A percentile compares a stretch with the other conserved stretches of the same genome.
phyloP scores from a whole-genome alignment of 1,140 invertebrate genomes.

The Leguminivora glycinivorella region DNA sequence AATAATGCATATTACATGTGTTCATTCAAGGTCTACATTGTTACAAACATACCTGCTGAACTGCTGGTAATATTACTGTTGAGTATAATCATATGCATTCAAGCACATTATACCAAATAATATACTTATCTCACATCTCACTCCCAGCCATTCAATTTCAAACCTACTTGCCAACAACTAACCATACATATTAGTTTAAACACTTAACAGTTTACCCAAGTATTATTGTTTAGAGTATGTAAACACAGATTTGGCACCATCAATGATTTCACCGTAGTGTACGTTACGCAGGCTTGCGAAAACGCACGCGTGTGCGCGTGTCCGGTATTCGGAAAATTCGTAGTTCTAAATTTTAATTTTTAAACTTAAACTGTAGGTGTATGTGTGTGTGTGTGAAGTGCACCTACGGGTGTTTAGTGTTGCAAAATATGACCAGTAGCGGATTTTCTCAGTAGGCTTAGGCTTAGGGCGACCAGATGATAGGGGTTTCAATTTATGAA shows the following conservation, averaged over 20 bases:
- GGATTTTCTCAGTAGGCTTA: too few relatives aligned
- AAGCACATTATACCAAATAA: neutral
- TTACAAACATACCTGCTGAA: neutral
- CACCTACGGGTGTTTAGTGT: slow-evolving; percentile 29
- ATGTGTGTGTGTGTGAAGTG: slow-evolving; percentile 8
- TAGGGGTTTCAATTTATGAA: too few relatives aligned
- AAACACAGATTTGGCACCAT: slow-evolving; percentile 38
- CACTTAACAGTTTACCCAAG: slow-evolving; percentile 5
- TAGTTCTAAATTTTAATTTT: slow-evolving; percentile 33
- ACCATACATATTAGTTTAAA: neutral
- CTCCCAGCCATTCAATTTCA: neutral
- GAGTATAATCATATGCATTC: neutral
- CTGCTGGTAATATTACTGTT: neutral
- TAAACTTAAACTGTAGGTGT: neutral
- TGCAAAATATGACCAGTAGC: neutral
- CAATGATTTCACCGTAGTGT: slow-evolving; percentile 34
- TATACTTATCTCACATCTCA: slow-evolving; percentile 1
- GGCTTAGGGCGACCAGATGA: too few relatives aligned
- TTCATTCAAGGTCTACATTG: neutral
- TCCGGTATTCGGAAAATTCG: slow-evolving; percentile 21
- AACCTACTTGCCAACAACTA: neutral
- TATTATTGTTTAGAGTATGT: slow-evolving; percentile 24
- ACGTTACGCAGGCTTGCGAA: slow-evolving; percentile 15
- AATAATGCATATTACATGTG: neutral
- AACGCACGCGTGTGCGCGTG: slow-evolving; percentile 26